These are phyloP conservation scores for Schlechtendalia chinensis DNA, from an alignment of 1,140 invertebrate species.

Conservation along the genomic window DNA sequence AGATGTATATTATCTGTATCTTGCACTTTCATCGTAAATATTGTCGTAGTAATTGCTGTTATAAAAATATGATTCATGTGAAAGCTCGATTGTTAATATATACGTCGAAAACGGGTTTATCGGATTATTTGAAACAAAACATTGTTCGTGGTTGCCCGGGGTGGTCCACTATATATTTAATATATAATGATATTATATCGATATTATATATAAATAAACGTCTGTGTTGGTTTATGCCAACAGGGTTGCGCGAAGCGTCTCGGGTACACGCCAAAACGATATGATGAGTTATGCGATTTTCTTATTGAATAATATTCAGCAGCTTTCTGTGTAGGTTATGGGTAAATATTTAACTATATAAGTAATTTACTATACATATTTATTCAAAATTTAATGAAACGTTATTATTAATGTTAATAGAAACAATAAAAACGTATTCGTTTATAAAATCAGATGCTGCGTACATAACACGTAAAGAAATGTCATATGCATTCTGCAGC, in stretches of 20 bases:
- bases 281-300: conserved; percentile 3
- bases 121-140: conserved; percentile 3
- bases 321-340: too few relatives aligned
- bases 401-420: too few relatives aligned
- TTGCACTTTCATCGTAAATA: too few relatives aligned
- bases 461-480: too few relatives aligned
- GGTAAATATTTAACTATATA: too few relatives aligned
- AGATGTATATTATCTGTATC: too few relatives aligned
- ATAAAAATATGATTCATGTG: conserved; percentile 9
- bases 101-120: conserved; percentile 19
- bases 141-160: conserved; percentile 9
- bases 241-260: neutral
- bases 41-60: neutral
- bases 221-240: neutral
- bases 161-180: neutral
- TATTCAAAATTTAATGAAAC: too few relatives aligned
- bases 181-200: neutral
- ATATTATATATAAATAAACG: too few relatives aligned
- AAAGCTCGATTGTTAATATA: conserved; percentile 25
- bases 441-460: too few relatives aligned
- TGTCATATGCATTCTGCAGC: too few relatives aligned
- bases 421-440: too few relatives aligned
- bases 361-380: too few relatives aligned
- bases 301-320: neutral
- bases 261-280: neutral